Evolutionary conservation across 2,113 vertebrate genomes (phyloP).

Genomic region (Gnathonemus echidnorhynchus): DNA sequence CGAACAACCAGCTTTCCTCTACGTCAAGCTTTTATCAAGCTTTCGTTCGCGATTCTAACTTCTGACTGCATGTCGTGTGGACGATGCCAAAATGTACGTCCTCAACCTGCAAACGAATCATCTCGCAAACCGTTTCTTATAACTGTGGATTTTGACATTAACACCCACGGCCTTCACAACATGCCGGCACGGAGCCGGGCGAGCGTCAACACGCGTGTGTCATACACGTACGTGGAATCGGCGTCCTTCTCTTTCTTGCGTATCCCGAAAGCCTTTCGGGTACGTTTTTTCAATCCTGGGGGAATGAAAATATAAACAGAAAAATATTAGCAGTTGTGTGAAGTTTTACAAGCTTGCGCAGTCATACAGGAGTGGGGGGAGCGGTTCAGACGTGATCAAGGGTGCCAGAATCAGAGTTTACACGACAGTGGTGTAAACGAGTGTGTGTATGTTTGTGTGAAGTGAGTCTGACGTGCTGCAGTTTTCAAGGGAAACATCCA

Average conservation of each 20-base stretch:
- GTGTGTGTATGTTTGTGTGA: background rate
- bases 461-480: background rate
- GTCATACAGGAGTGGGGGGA: background rate
- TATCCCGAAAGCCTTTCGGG: conserved; percentile 98
- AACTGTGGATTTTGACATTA: background rate
- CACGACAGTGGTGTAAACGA: background rate
- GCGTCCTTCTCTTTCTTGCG: conserved; percentile 99
- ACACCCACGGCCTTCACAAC: background rate
- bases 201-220: background rate
- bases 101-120: background rate
- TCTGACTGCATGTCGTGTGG: background rate
- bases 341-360: background rate
- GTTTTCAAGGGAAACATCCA: background rate
- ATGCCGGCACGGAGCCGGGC: background rate
- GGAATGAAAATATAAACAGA: conserved; percentile 10
- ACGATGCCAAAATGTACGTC: background rate
- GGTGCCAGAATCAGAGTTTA: background rate
- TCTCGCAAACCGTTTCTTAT: background rate
- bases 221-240: conserved; percentile 81
- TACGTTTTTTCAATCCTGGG: conserved; percentile 97
- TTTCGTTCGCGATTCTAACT: background rate
- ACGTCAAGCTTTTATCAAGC: background rate
- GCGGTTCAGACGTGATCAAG: background rate
- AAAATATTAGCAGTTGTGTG: background rate
- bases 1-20: background rate